These are phyloP conservation scores for Achatina immaculata DNA, from an alignment of 1,140 invertebrate genomes.

Conservation along the genomic window DNA sequence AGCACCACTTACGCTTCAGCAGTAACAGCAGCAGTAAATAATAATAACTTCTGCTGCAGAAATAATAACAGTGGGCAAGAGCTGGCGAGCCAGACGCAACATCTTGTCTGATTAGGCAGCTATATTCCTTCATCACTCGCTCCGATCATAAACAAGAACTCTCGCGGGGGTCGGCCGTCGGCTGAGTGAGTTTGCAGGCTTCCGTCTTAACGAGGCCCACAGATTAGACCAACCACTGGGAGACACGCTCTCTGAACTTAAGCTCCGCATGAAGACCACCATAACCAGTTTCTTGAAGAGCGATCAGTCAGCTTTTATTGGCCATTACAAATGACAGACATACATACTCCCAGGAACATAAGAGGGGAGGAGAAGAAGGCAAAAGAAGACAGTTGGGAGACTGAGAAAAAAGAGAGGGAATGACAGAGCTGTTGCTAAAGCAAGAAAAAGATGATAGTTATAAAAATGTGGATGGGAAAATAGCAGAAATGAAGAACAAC, in stretches of 20 bases:
- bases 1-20: no score
- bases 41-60: no score
- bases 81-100: background rate
- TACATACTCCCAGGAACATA: background rate
- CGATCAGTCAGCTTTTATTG: no score
- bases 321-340: no score
- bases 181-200: background rate
- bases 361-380: background rate
- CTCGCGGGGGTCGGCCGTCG: background rate
- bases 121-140: no score
- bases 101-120: no score
- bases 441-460: background rate
- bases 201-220: background rate
- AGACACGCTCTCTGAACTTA: background rate
- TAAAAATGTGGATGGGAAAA: background rate
- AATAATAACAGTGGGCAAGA: no score
- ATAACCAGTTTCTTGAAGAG: background rate
- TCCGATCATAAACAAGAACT: no score
- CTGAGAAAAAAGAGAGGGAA: background rate
- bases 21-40: no score
- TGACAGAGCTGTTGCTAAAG: background rate
- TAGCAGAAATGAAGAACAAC: no score
- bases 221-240: background rate
- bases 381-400: background rate
- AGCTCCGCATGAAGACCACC: background rate